Evolutionary conservation across 2,113 vertebrate genomes (phyloP).

Genomic region (Asarcornis scutulata): DNA sequence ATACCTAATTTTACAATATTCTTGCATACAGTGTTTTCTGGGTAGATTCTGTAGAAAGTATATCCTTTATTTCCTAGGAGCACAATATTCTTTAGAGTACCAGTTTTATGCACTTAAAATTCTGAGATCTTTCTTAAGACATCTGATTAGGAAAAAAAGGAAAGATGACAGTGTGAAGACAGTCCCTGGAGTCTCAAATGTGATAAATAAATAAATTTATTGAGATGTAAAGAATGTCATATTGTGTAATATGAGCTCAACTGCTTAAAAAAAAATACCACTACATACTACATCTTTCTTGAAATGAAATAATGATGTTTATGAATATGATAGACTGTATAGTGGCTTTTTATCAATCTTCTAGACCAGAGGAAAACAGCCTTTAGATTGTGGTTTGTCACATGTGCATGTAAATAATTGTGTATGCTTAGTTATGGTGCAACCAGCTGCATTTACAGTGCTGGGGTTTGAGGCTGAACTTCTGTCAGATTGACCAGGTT

Average conservation of each 20-base stretch:
- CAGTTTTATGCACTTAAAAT: not conserved
- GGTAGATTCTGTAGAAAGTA: not conserved
- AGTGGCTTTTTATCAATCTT: not conserved
- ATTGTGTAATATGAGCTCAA: not conserved
- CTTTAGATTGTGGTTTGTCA: not conserved
- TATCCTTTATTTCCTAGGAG: not conserved
- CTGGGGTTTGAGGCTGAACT: not conserved
- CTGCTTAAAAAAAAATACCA: not conserved
- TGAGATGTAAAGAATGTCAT: not conserved
- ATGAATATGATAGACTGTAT: too few species aligned
- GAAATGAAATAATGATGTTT: not conserved
- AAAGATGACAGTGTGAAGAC: not conserved
- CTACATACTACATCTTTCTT: not conserved
- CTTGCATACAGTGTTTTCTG: not conserved
- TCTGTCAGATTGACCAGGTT: not conserved
- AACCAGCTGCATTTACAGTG: not conserved
- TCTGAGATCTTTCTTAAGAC: not conserved
- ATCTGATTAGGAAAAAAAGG: not conserved
- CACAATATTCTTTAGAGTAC: not conserved
- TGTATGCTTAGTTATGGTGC: not conserved
- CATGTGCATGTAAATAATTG: not conserved
- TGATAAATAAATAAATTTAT: not conserved
- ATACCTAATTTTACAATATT: not conserved
- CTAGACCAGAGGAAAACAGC: not conserved
- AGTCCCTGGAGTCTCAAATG: not conserved